Evolutionary conservation across 2,797 vertebrate genomes (phyloP).

Genomic region (Clamator glandarius): DNA sequence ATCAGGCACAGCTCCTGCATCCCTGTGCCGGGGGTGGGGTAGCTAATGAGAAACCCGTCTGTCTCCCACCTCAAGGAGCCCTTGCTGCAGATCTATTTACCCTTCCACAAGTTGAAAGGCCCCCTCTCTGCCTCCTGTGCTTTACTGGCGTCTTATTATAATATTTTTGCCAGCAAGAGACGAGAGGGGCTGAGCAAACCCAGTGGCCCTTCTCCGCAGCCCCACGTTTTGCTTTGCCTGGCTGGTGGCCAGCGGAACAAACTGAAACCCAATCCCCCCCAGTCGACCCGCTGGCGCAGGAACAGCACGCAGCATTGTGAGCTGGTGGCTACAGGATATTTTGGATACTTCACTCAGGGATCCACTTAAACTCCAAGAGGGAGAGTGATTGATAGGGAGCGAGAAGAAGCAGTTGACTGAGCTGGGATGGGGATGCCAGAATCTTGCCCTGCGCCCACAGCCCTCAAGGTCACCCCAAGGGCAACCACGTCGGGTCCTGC

Average conservation of each 20-base stretch:
- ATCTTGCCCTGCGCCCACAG: accelerated
- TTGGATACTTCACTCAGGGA: conserved; percentile 71
- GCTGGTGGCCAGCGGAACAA: conserved; percentile 59
- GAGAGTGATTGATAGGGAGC: conserved; percentile 70
- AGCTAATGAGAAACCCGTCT: conserved; percentile 70
- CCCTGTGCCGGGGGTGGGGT: neutral
- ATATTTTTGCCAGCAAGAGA: conserved; percentile 67
- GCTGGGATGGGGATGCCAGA: neutral
- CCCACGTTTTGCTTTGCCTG: conserved; percentile 75
- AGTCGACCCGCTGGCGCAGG: conserved; percentile 33
- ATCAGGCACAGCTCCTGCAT: neutral
- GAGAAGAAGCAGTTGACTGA: conserved; percentile 10
- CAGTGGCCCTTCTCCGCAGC: conserved; percentile 52
- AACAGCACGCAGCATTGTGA: conserved; percentile 76
- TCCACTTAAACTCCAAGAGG: conserved; percentile 72
- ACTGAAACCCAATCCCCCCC: conserved; percentile 72
- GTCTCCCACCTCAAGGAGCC: neutral
- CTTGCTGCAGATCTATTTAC: neutral
- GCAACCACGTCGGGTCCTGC: accelerated
- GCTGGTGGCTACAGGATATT: conserved; percentile 12
- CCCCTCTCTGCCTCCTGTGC: conserved; percentile 57
- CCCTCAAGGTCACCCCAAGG: neutral
- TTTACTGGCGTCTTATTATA: conserved; percentile 44
- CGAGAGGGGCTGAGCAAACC: conserved; percentile 49
- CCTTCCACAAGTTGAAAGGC: conserved; percentile 32